Base-by-base conservation (phyloP, 2,888 invertebrate genomes). In the Dynastes hyllus region DNA sequence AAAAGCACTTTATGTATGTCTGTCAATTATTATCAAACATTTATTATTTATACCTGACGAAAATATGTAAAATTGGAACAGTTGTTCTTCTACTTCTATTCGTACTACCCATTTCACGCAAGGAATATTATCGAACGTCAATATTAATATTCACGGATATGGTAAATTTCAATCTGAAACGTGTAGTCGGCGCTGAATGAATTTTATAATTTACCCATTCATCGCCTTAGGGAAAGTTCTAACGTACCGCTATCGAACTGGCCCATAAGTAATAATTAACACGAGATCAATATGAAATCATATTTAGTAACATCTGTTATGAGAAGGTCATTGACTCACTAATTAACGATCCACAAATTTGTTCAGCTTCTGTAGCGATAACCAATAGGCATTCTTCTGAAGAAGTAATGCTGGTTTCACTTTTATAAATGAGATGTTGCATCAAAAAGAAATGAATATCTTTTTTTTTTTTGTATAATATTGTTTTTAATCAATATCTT, bases 271-370 rank as follows among this genome's bases (percentile, higher is more conserved):
- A 79, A 79, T 81, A 80, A 81, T 81, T 81, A 81, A 81, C 80
- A 81, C 50, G 78, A 80, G 80, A 81, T 81, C 80, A 79, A 81
- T 80, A 80, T 78, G 65, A 77, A 79, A 78, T 78, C 80, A 65
- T 78, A 79, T 80, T 78, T 76, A 70, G 80, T 77, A 81, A 81
- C 82, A 82, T 82, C 81, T 81, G 80, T 80, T 78, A 63, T 77
- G 79, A 50, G 66, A 79, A 81, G 82, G 82, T 80, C 80, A 80
- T 80, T 77, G 77, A 81, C 81, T 80, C 75, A 80, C 80, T 81
- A 82, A 67, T 22, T 40, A 67, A 67, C 50, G 45, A 67, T n/a
- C 50, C 63, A 71, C 45, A 22, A 45, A 16, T 58, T 67, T 45
- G 2, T 13, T 67, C 40, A 22, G 50, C 66, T 67, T 67, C 66